Percentiles rank a stretch among this genome's conserved stretches.
Conservation (phyloP, 2,888 invertebrate genomes). For the Pandemis cinnamomeana region DNA sequence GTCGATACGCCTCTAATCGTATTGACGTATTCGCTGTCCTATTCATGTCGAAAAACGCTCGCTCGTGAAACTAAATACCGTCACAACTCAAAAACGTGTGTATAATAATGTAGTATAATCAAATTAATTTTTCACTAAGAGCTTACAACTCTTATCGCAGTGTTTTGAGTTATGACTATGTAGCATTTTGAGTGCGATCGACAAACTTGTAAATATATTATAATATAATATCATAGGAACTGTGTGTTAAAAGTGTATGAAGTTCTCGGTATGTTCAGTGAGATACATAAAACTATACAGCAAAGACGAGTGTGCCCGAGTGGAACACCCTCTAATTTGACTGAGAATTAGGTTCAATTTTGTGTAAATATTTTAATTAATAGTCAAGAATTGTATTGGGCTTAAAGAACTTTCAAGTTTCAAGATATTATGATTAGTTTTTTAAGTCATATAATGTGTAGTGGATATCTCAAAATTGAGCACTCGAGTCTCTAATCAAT, state of each 20-base stretch:
- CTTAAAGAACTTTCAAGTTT: conserved; percentile 53
- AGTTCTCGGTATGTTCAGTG: conserved; percentile 48
- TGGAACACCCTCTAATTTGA: conserved; percentile 71
- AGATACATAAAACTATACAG: conserved; percentile 26
- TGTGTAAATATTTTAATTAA: conserved; percentile 73
- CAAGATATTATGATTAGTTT: conserved; percentile 47
- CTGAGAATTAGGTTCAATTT: conserved; percentile 82
- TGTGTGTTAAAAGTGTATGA: conserved; percentile 45
- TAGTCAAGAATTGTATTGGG: conserved; percentile 54
- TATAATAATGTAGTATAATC: background rate
- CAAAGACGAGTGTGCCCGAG: conserved; percentile 35
- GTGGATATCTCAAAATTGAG: conserved; percentile 32
- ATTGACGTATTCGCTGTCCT: background rate
- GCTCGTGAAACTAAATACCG: background rate
- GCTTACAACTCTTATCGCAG: conserved; percentile 4
- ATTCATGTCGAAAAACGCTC: background rate
- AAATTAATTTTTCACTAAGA: background rate
- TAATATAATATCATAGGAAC: conserved; percentile 40
- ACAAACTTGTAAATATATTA: conserved; percentile 45
- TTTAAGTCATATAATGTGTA: conserved; percentile 28
- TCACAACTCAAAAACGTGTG: background rate
- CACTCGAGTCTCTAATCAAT: conserved; percentile 21
- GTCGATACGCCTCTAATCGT: background rate
- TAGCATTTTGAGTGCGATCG: conserved; percentile 18
- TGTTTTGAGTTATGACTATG: conserved; percentile 7